Conservation (phyloP, 2,888 invertebrate species). For the Tachina grossa region DNA sequence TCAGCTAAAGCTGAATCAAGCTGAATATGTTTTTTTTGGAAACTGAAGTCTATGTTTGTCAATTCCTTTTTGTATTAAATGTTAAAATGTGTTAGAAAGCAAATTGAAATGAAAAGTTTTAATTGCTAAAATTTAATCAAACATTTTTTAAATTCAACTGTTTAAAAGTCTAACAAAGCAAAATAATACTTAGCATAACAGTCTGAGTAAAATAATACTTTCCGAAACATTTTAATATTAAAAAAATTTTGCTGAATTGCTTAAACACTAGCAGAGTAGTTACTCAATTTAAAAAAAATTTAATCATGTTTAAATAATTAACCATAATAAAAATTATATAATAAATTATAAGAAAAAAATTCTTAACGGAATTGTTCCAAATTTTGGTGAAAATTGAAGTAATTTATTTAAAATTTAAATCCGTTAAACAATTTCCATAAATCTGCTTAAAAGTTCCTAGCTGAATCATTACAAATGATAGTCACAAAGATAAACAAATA, state of each 20-base stretch:
- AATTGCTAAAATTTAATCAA: not conserved
- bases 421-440: no score
- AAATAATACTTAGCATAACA: not conserved
- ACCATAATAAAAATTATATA: not conserved
- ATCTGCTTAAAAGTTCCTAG: no score
- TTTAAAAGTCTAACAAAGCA: not conserved
- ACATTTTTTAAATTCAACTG: not conserved
- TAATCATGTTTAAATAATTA: no score
- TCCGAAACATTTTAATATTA: not conserved
- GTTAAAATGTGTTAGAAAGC: slow-evolving; percentile 20
- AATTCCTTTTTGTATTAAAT: slow-evolving; percentile 71
- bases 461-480: no score
- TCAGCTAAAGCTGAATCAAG: slow-evolving; percentile 40
- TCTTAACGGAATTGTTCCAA: no score
- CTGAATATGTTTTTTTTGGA: slow-evolving; percentile 40
- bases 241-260: not conserved
- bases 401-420: no score
- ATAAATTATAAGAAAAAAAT: not conserved
- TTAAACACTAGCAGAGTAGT: no score
- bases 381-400: no score
- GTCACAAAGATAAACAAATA: no score
- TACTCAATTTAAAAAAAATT: no score
- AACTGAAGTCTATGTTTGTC: slow-evolving; percentile 71
- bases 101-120: not conserved
- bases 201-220: not conserved